Conservation (phyloP, 53 echinoderm and acorn worm genomes). For the Luidia sarsii region DNA sequence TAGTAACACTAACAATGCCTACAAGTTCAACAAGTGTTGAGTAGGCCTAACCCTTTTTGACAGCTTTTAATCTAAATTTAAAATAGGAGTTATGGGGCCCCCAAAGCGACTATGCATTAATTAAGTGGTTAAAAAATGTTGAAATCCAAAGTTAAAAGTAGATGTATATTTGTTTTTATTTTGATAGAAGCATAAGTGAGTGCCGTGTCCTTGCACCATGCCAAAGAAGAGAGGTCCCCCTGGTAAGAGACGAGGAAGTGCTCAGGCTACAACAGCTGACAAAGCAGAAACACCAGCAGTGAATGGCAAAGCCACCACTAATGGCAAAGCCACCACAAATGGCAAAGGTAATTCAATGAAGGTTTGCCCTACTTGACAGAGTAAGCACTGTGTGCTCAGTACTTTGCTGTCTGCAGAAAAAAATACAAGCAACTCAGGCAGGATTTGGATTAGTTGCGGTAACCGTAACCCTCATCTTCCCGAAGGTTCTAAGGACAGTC, state of each 20-base stretch:
- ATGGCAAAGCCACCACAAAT: slow-evolving; percentile 29
- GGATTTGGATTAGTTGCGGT: too few species aligned
- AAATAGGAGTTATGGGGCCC: not conserved
- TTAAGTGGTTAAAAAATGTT: not conserved
- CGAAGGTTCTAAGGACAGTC: too few species aligned
- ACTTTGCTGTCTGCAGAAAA: too few species aligned
- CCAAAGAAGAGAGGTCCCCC: slow-evolving; percentile 80
- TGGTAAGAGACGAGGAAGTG: slow-evolving; percentile 53
- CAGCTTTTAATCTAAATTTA: not conserved
- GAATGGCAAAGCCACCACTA: slow-evolving; percentile 59
- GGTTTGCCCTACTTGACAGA: too few species aligned
- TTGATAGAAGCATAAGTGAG: not conserved
- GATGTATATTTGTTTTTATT: not conserved
- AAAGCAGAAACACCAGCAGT: too few species aligned
- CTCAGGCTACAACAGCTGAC: slow-evolving; percentile 27
- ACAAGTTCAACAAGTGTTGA: not conserved
- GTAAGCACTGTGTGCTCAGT: too few species aligned
- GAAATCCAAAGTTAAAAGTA: not conserved
- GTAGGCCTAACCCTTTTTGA: not conserved
- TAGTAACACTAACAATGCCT: too few species aligned
- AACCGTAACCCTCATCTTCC: too few species aligned
- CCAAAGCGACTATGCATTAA: not conserved
- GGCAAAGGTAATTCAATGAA: too few species aligned
- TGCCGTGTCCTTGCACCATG: slow-evolving; percentile 41
- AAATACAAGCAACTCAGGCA: too few species aligned